Base-by-base conservation (phyloP, 2,888 invertebrate genomes). In the Dasypolia templi region DNA sequence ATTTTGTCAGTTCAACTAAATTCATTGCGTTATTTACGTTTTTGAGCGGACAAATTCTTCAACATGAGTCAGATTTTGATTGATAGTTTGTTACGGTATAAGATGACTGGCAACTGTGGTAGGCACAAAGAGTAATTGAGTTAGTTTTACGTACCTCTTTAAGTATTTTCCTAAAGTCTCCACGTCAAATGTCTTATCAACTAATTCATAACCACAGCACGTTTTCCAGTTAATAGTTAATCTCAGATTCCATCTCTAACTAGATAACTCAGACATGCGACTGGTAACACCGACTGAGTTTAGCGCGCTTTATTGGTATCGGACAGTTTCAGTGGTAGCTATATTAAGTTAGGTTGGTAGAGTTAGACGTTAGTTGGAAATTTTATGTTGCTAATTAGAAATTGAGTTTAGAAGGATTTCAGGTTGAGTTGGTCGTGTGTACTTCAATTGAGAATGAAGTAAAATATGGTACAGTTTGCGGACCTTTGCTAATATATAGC, bases 271-370 rank as follows among this genome's bases (percentile, higher is more conserved):
- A 14, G 22, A 22, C 44, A 46, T 64, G 39, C 4, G 22, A 11
- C 59, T 78, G 64, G 72, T 72, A 72, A 72, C 53, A 59, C 39
- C 26, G 59, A n/a, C 63, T 19, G 22, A 75, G 61, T 77, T 78
- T 78, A n/a, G 19, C 32, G 5, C 46, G 51, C 53, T 72, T 77
- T 64, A 59, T 63, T 72, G 46, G 46, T 39, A 53, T 67, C 58
- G 32, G 26, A 42, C 39, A 78, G 72, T 55, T 77, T 72, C 32
- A 78, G 59, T n/a, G 26, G 39, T 7, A 46, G 32, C 22, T 14
- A 7, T 55, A 29, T 29, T 4, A 44, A 46, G 6, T 14, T 49
- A 9, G 35, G n/a, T 58, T 63, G 7, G 29, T 58, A 51, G 44
- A 63, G 58, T 58, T 63, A 46, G 46, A 53, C 5, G 29, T 44